These are phyloP conservation scores for Nyctibius bracteatus DNA, from an alignment of 2,113 vertebrate species.

Conservation along the genomic window DNA sequence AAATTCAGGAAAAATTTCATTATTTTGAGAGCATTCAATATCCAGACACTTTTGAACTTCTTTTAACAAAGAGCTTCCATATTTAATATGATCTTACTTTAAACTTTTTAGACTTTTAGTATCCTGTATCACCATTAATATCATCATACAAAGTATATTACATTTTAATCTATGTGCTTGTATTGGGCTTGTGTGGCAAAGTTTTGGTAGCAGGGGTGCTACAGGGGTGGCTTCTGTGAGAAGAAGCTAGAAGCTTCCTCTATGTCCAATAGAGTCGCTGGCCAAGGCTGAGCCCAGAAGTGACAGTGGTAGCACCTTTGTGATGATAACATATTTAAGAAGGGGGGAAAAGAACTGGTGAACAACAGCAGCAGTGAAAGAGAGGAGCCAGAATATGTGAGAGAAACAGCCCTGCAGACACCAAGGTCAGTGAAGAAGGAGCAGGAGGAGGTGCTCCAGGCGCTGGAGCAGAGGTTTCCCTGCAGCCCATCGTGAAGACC, in stretches of 20 bases:
- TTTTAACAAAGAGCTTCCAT: background rate
- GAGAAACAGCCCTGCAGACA: no score
- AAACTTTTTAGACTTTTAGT: background rate
- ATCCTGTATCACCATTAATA: background rate
- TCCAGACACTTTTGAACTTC: background rate
- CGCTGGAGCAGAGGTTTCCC: no score
- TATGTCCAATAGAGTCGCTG: background rate
- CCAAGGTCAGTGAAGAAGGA: no score
- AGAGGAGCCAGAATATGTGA: no score
- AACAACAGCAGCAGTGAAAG: no score
- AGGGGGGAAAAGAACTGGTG: no score
- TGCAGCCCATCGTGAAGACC: background rate
- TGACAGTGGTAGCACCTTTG: no score
- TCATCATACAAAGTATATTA: background rate
- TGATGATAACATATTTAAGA: no score
- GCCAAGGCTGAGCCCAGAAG: background rate
- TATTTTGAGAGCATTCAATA: background rate
- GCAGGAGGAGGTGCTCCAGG: no score
- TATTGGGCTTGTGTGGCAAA: background rate
- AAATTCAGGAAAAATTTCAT: background rate
- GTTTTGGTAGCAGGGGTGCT: background rate
- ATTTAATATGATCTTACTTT: background rate
- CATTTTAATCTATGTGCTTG: background rate
- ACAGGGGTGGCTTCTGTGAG: background rate
- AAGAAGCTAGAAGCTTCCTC: background rate